These are phyloP conservation scores for silkworm (Bombyx mori) DNA, from an alignment of 1,140 invertebrate genomes.

Conservation along the genomic window DNA sequence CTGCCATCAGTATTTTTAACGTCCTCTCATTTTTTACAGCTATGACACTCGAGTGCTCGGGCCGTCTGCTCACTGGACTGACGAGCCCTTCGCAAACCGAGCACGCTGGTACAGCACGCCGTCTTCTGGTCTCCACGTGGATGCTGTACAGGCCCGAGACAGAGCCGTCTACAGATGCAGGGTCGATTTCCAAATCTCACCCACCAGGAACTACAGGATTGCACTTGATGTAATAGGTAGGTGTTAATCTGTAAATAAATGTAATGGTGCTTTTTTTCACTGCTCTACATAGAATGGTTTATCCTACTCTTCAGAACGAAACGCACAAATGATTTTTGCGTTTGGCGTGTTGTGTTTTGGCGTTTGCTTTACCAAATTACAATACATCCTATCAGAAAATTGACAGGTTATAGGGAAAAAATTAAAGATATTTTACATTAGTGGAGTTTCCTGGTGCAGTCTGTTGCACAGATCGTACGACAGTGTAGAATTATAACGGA, in stretches of 20 bases:
- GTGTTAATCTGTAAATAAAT: slow-evolving; percentile 40
- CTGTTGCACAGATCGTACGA: too few relatives aligned
- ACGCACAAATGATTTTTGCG: too few relatives aligned
- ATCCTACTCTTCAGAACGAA: too few relatives aligned
- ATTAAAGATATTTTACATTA: too few relatives aligned
- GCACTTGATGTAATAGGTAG: slow-evolving; percentile 87
- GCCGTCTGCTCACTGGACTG: slow-evolving; percentile 73
- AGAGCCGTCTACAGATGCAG: slow-evolving; percentile 83
- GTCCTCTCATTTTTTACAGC: slow-evolving; percentile 59
- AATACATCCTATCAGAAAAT: too few relatives aligned
- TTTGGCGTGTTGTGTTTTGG: too few relatives aligned
- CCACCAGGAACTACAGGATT: slow-evolving; percentile 84
- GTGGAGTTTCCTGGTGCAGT: too few relatives aligned
- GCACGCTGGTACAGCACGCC: slow-evolving; percentile 72
- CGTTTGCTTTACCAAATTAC: too few relatives aligned
- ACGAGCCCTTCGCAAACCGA: slow-evolving; percentile 72
- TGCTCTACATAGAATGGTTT: too few relatives aligned
- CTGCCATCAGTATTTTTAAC: not conserved
- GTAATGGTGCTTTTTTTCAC: too few relatives aligned
- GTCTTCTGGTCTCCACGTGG: slow-evolving; percentile 75
- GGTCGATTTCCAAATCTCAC: slow-evolving; percentile 86
- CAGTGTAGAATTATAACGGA: too few relatives aligned
- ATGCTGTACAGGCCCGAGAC: slow-evolving; percentile 77
- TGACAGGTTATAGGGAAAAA: too few relatives aligned
- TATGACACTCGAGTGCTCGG: slow-evolving; percentile 74